Evolutionary conservation across 1,140 invertebrate species (phyloP).

Genomic region (Pachyrhynchus sulphureomaculatus): DNA sequence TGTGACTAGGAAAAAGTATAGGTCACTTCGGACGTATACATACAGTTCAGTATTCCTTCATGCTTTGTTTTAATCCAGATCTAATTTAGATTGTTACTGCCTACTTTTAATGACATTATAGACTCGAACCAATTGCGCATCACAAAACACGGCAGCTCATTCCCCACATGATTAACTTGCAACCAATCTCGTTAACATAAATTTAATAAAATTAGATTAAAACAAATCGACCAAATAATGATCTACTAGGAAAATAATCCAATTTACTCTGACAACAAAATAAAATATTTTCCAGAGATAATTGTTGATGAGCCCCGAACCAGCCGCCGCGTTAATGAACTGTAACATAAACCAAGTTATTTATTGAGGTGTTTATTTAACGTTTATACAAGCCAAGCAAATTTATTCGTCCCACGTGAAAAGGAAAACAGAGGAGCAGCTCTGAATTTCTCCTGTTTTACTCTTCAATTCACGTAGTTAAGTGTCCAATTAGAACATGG

Average conservation of each 20-base stretch:
- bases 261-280: not conserved
- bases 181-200: not conserved
- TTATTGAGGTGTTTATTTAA: slow-evolving; percentile 8
- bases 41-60: too few species aligned
- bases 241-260: not conserved
- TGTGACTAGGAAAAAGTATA: too few species aligned
- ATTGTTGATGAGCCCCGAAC: not conserved
- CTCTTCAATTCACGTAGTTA: too few species aligned
- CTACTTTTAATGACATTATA: too few species aligned
- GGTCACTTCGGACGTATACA: too few species aligned
- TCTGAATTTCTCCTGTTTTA: too few species aligned
- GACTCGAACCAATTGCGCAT: too few species aligned
- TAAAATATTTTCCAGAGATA: not conserved
- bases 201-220: not conserved
- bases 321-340: not conserved
- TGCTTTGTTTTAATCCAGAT: too few species aligned
- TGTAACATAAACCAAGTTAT: slow-evolving; percentile 8
- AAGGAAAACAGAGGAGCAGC: not conserved
- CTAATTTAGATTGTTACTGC: too few species aligned
- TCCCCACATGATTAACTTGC: not conserved
- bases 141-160: not conserved
- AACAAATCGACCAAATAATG: not conserved
- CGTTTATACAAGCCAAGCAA: not conserved
- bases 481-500: too few species aligned
- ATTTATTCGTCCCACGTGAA: slow-evolving; percentile 5